Percentiles rank a stretch among this genome's conserved stretches.
Conservation (phyloP, 2,797 vertebrate species). For the Garrulus glandarius region DNA sequence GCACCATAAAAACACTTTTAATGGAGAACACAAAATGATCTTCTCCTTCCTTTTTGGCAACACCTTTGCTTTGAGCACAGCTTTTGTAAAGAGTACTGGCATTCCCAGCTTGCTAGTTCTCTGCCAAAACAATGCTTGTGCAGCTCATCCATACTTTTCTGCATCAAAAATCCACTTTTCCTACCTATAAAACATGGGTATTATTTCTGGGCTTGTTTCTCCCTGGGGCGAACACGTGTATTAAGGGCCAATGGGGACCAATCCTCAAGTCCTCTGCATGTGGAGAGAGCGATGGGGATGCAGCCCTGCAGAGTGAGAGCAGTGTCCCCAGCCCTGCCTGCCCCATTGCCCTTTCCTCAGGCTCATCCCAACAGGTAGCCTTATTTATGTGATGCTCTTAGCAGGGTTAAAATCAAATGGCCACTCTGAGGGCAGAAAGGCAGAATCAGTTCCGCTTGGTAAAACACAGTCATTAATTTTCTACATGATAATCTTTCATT, state of each 20-base stretch:
- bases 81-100: neutral
- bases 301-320: neutral
- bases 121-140: neutral
- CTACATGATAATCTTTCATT: neutral
- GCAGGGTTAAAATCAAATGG: neutral
- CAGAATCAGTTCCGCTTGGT: neutral
- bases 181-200: neutral
- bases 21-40: neutral
- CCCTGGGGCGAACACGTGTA: neutral
- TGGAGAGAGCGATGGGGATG: neutral
- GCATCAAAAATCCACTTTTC: neutral
- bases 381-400: neutral
- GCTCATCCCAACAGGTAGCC: neutral
- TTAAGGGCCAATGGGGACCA: neutral
- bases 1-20: conserved; percentile 38
- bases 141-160: neutral
- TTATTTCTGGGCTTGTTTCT: neutral
- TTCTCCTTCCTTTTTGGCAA: neutral
- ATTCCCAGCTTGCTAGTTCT: neutral
- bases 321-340: neutral
- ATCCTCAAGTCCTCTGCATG: neutral
- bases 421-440: neutral
- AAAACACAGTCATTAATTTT: conserved; percentile 1
- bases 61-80: conserved; percentile 15
- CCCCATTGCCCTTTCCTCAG: neutral